phyloP scores from a whole-genome alignment of 1,140 invertebrate genomes.

The Drosophila virilis region DNA sequence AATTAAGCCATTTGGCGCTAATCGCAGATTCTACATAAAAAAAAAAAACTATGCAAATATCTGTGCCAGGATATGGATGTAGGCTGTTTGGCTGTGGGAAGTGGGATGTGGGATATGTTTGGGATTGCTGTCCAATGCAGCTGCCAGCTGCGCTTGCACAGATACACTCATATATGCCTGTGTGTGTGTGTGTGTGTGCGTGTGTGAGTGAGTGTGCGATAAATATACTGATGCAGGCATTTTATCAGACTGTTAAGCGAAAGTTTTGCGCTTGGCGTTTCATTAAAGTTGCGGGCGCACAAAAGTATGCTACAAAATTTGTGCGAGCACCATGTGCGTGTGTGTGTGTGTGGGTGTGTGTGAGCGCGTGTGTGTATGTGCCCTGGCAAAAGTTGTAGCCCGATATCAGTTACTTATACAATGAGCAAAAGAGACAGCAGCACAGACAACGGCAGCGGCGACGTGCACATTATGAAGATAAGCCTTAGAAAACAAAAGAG shows the following conservation, averaged over 20 bases:
- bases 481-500: constrained; percentile 75
- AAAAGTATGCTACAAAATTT: constrained; percentile 73
- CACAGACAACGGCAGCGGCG: constrained; percentile 51
- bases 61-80: constrained; percentile 18
- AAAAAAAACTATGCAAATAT: constrained; percentile 48
- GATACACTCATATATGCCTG: background rate
- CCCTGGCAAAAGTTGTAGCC: constrained; percentile 65
- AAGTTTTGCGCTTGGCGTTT: constrained; percentile 78
- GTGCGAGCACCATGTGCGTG: constrained; percentile 36
- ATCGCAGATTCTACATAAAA: constrained; percentile 43
- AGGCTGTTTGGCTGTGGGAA: constrained; percentile 1
- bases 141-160: constrained; percentile 22
- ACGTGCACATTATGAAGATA: constrained; percentile 80
- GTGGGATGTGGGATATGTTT: constrained; percentile 12
- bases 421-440: constrained; percentile 42
- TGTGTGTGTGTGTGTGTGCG: background rate
- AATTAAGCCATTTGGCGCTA: constrained; percentile 67
- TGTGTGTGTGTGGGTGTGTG: constrained; percentile 11
- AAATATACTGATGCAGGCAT: constrained; percentile 56
- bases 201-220: constrained; percentile 19
- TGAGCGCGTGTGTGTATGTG: constrained; percentile 10
- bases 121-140: constrained; percentile 47
- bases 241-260: constrained; percentile 71
- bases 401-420: constrained; percentile 74
- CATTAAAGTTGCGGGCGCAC: constrained; percentile 72